A percentile compares a stretch with the other conserved stretches of the same genome.
phyloP scores from a whole-genome alignment of 2,113 vertebrate genomes.

The Sapayoa aenigma region DNA sequence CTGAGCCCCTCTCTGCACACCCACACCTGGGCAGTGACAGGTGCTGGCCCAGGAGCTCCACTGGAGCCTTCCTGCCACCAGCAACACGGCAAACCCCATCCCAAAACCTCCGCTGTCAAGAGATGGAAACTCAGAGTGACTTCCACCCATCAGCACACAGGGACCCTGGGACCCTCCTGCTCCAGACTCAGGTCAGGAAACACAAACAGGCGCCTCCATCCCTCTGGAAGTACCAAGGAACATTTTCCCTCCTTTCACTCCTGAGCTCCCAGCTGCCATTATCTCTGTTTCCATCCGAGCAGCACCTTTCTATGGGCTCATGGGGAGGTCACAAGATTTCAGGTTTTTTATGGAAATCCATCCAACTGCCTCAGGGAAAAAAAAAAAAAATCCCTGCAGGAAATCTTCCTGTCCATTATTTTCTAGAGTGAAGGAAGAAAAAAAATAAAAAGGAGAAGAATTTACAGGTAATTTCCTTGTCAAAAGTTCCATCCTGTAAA shows the following conservation, averaged over 20 bases:
- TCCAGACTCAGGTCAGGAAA: not conserved
- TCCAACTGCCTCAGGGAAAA: not conserved
- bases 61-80: not conserved
- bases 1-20: fast-evolving
- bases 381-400: not conserved
- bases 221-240: not conserved
- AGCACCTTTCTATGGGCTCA: not conserved
- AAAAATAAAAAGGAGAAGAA: not conserved
- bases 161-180: not conserved
- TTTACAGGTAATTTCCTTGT: slow-evolving; percentile 71
- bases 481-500: slow-evolving; percentile 68
- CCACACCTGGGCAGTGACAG: not conserved
- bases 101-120: not conserved
- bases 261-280: not conserved
- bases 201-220: not conserved
- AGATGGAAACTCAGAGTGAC: not conserved
- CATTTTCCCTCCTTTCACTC: not conserved
- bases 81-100: not conserved
- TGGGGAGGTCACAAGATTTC: not conserved
- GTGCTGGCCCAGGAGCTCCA: fast-evolving
- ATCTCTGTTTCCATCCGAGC: not conserved
- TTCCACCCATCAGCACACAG: not conserved
- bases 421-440: not conserved
- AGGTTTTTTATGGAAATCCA: not conserved
- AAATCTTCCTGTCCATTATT: not conserved